Conservation (phyloP, 2,797 vertebrate species). For the Graptemys geographica region DNA sequence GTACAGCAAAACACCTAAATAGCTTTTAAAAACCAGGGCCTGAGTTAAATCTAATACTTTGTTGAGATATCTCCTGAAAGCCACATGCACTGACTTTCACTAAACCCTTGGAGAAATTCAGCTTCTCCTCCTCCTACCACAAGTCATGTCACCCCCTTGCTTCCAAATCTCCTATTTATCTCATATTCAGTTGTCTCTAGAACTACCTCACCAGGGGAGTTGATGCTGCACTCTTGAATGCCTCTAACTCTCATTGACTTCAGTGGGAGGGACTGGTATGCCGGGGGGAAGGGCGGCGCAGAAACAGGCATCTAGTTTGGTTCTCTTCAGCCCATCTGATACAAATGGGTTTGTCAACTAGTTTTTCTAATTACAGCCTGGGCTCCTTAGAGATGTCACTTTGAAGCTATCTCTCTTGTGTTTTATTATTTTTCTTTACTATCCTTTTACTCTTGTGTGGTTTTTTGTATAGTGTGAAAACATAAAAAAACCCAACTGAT, state of each 20-base stretch:
- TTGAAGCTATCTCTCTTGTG: background rate
- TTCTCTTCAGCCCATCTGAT: background rate
- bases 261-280: background rate
- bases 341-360: background rate
- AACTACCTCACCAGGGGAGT: background rate
- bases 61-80: fast-evolving
- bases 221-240: background rate
- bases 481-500: background rate
- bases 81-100: background rate
- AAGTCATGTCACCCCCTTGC: background rate
- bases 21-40: background rate
- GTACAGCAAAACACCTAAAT: background rate
- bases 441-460: background rate
- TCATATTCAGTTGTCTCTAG: background rate
- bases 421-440: background rate
- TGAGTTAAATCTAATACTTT: background rate
- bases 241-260: background rate
- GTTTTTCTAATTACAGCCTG: background rate
- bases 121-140: background rate
- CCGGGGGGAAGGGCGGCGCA: fast-evolving
- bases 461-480: background rate
- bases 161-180: background rate
- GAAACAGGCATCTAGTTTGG: background rate
- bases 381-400: slow-evolving; percentile 4
- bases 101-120: background rate